Base-by-base conservation (phyloP, 2,113 vertebrate genomes). In the Sialia sialis region DNA sequence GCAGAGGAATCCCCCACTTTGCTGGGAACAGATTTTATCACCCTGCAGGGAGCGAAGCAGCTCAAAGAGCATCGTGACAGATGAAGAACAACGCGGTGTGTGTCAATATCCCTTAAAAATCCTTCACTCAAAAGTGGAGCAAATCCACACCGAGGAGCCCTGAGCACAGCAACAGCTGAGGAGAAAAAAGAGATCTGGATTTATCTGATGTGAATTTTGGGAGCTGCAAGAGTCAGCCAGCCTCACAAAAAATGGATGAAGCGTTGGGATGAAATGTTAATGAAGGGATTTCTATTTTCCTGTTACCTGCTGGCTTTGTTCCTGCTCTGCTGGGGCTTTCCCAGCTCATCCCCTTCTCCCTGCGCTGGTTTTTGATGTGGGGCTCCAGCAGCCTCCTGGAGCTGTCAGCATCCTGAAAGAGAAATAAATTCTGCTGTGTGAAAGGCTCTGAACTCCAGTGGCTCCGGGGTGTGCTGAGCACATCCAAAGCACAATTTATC, bases 381-480 rank as follows among this genome's bases (percentile, higher is more conserved):
- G 4, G 76, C 85, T 58, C 11, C 85, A 64, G 58, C 21, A 64
- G 85, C 30, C 29, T 49, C 67, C 76, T 7, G 51, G 1, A 43
- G 76, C 16, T 23, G 43, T 0, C 34, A 9, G 67, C 2, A 6
- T 3, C 27, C 4, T 13, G 32, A 16, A 49, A 80, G 30, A 10
- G 58, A 13, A 36, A 27, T 17, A 0, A 48, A 13, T 30, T 20
- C 10, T 25, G 54, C 73, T 3, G 19, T 20, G 48, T 9, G 56
- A 12, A 10, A 41, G 75, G 75, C 41, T 1, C 23, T 3, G 55
- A 60, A 1, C 22, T 10, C 15, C 44, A 8, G 38, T 0, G 9
- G 2, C 25, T 30, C 34, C 0, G 13, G 32, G 6, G 3, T 2
- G 48, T 16, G 48, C 34, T 4, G 18, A 20, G 2, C 8, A 2